Conservation (phyloP, 2,113 vertebrate species). For the Protomyctophum bolini region DNA sequence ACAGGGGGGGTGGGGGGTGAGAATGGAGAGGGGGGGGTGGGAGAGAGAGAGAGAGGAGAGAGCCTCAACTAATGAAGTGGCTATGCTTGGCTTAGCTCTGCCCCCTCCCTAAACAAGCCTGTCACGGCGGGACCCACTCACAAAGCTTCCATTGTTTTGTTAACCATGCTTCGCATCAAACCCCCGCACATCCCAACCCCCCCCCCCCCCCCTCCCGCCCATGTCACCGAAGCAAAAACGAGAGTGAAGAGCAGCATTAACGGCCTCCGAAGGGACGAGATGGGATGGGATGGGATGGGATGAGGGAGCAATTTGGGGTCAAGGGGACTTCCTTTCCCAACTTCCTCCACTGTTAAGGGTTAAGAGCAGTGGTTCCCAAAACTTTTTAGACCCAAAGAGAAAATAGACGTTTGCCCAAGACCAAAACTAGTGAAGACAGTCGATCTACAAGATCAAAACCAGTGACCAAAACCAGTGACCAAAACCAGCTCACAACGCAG, state of each 20-base stretch:
- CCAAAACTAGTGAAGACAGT: no score
- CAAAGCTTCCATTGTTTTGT: slow-evolving; percentile 74
- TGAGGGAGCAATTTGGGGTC: neutral
- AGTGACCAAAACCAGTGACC: no score
- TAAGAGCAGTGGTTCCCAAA: no score
- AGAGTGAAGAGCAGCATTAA: neutral
- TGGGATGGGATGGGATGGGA: slow-evolving; percentile 30
- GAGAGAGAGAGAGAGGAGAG: slow-evolving; percentile 57
- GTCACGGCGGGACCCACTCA: slow-evolving; percentile 61
- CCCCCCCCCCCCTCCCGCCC: neutral
- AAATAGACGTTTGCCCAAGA: no score
- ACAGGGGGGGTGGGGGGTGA: neutral
- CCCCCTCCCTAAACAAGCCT: slow-evolving; percentile 46
- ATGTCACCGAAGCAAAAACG: neutral
- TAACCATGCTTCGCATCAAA: slow-evolving; percentile 1
- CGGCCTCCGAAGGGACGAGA: neutral
- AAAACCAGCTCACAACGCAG: no score
- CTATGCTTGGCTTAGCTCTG: slow-evolving; percentile 56
- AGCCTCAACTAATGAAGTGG: slow-evolving; percentile 75
- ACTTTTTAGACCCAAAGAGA: no score
- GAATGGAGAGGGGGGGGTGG: slow-evolving; percentile 19
- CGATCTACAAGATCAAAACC: no score
- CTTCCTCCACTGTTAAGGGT: neutral
- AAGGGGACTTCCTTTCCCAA: slow-evolving; percentile 24
- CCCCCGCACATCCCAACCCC: neutral